Base-by-base conservation (phyloP, 2,797 vertebrate species). In the Gymnoscopelus microlampas region DNA sequence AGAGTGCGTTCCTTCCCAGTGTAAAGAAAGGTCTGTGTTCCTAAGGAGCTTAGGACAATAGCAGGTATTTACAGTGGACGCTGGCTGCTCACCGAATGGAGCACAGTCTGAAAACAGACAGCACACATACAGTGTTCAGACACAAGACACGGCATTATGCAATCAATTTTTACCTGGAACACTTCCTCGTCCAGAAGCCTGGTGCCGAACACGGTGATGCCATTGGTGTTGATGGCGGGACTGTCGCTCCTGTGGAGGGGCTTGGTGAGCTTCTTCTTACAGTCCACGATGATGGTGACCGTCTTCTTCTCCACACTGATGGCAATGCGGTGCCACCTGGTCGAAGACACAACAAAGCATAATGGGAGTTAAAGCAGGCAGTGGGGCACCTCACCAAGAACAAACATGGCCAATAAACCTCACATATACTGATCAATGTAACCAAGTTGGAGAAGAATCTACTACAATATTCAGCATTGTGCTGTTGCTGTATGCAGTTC, bases 291-390 rank as follows among this genome's bases (percentile, higher is more conserved):
- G 93, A 99, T 94, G 35, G 97, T 98, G 86, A 98, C 96, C 4
- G 91, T 96, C 89, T 97, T 96, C 92, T 97, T 96, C 92, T 99
- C 96, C 81, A 99, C 96, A 2, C 98, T 99, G 89, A 99, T 97
- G 57, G 96, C 98, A 59, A 99, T 93, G 39, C 98, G 96, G 86
- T 98, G 98, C 98, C 98, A 99, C 93, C 98, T 99, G 83, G 70
- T 73, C 32, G 64, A 56, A 58, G 6, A 78, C 63, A 75, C 14
- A 80, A 53, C 56, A 53, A 58, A 60, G 6, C 78, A 26, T 23
- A 19, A 47, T 59, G 13, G 62, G 54, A 32, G 29, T 68, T 8
- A 35, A 44, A 66, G 44, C 3, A 29, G 39, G 13, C 2, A 9
- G 44, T 62, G 32, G 26, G 26, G 26, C 26, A 29, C 26, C 26